These are phyloP conservation scores for Mythimna vitellina DNA, from an alignment of 2,888 invertebrate genomes.

Conservation along the genomic window DNA sequence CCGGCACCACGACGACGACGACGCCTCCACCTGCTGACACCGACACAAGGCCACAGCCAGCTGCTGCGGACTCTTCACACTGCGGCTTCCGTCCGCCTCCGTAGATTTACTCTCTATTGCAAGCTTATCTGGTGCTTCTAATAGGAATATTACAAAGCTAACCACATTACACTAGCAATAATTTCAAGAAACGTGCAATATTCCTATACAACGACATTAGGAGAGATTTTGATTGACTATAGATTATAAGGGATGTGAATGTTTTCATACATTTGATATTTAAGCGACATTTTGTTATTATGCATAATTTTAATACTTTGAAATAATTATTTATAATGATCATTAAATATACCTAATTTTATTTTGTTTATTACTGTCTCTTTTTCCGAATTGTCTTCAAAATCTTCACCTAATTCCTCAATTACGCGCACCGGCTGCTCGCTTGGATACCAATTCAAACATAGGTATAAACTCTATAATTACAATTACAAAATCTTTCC, in stretches of 20 bases:
- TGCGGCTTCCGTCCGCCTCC: constrained; percentile 4
- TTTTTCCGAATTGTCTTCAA: neutral
- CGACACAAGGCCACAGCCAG: neutral
- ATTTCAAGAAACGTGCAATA: constrained; percentile 29
- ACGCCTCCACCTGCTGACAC: constrained; percentile 45
- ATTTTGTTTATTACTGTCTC: constrained; percentile 40
- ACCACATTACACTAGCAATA: constrained; percentile 1
- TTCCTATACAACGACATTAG: constrained; percentile 1
- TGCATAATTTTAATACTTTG: constrained; percentile 48
- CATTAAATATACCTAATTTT: constrained; percentile 40
- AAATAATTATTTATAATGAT: constrained; percentile 54
- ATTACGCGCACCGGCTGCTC: neutral
- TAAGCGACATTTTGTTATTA: constrained; percentile 31
- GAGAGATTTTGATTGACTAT: constrained; percentile 17
- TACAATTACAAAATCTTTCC: too few species aligned
- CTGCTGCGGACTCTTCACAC: neutral
- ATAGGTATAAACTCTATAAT: too few species aligned
- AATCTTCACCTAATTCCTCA: neutral
- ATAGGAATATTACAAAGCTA: constrained; percentile 14
- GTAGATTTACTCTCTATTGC: constrained; percentile 1
- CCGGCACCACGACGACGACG: constrained; percentile 24
- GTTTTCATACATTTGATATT: constrained; percentile 17
- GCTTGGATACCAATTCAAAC: neutral
- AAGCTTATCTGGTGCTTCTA: neutral
- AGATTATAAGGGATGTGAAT: constrained; percentile 33